A percentile compares a stretch with the other conserved stretches of the same genome.
phyloP scores from a whole-genome alignment of 1,140 invertebrate species.

The Laodelphax striatellus region DNA sequence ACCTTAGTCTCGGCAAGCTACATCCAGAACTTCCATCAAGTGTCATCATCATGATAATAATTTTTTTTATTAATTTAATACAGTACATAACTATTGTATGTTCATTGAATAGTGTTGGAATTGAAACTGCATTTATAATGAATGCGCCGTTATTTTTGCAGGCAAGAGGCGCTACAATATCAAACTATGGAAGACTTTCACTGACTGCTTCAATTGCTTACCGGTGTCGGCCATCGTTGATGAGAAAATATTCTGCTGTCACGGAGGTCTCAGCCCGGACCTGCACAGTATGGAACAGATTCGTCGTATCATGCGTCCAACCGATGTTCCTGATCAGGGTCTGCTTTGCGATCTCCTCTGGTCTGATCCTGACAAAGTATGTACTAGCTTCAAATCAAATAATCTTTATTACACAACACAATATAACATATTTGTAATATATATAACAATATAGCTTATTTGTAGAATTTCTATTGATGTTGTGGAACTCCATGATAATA shows the following conservation, averaged over 20 bases:
- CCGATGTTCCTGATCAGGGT: constrained; percentile 54
- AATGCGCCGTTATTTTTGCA: constrained; percentile 28
- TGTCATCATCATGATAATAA: no score
- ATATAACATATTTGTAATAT: no score
- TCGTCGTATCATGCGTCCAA: constrained; percentile 52
- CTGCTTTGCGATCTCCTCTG: constrained; percentile 66
- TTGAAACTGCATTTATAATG: no score
- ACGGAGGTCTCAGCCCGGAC: constrained; percentile 48
- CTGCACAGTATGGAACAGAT: constrained; percentile 51
- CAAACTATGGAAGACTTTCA: constrained; percentile 97
- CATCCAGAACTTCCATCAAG: no score
- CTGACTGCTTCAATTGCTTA: constrained; percentile 96
- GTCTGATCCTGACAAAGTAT: constrained; percentile 65
- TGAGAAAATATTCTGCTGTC: constrained; percentile 52
- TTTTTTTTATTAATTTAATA: no score
- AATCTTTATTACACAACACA: no score
- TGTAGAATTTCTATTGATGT: no score
- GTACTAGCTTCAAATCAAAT: background rate
- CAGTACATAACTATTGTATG: no score
- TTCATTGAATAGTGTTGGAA: no score
- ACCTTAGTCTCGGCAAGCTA: no score
- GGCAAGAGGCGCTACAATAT: constrained; percentile 86
- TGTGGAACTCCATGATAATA: no score
- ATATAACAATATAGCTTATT: no score
- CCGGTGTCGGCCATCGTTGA: constrained; percentile 54